Conservation (phyloP, 2,888 invertebrate species). For the Nasonovia ribisnigri region DNA sequence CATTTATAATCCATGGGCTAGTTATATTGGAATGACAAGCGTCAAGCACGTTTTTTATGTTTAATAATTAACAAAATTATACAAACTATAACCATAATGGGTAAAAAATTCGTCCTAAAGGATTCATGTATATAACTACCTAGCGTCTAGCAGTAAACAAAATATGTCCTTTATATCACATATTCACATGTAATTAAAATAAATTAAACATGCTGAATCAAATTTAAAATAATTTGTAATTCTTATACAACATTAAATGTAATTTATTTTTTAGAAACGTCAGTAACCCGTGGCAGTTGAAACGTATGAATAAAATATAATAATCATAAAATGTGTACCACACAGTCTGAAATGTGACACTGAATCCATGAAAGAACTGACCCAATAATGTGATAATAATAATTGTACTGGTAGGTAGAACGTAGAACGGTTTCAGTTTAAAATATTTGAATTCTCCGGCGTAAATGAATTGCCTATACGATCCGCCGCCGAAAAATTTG, state of each 20-base stretch:
- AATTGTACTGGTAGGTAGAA: neutral
- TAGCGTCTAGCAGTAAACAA: neutral
- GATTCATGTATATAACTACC: neutral
- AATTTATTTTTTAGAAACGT: no score
- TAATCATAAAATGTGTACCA: neutral
- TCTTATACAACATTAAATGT: no score
- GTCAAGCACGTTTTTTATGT: neutral
- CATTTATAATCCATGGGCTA: neutral
- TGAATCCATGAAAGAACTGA: neutral
- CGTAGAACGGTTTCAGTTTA: neutral
- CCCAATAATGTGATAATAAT: neutral
- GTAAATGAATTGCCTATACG: constrained; percentile 53
- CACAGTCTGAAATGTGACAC: neutral
- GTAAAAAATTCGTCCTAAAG: neutral
- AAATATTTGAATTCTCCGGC: constrained; percentile 37
- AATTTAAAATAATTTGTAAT: no score
- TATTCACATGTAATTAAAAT: no score
- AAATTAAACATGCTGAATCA: no score
- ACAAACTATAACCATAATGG: neutral
- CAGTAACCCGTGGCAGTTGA: no score
- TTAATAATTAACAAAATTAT: neutral
- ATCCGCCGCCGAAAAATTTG: constrained; percentile 34
- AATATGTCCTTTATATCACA: no score
- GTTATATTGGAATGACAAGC: neutral
- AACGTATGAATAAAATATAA: no score